Conservation (phyloP, 2,113 vertebrate genomes). For the Trematocara stigmaticum region DNA sequence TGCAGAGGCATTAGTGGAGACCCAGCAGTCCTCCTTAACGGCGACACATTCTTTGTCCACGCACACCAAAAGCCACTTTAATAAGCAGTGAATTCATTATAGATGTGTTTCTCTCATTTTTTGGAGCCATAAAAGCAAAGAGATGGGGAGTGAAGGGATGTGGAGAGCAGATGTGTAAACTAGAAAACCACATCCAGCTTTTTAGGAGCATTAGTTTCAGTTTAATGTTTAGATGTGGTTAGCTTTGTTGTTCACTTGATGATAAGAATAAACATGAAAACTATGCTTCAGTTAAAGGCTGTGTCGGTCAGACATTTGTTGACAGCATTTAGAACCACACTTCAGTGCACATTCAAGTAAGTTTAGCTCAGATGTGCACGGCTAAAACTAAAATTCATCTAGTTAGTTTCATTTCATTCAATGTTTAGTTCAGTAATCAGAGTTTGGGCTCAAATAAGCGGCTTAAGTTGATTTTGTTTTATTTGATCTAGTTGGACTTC, state of each 20-base stretch:
- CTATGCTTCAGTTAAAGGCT: neutral
- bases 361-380: neutral
- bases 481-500: neutral
- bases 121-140: slow-evolving; percentile 77
- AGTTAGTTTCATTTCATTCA: neutral
- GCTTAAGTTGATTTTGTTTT: neutral
- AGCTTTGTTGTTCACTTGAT: neutral
- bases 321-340: neutral
- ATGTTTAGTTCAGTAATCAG: neutral
- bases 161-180: neutral
- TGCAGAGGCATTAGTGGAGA: slow-evolving; percentile 58
- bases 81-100: slow-evolving; percentile 78
- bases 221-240: neutral
- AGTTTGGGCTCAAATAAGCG: neutral
- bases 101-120: slow-evolving; percentile 48
- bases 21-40: slow-evolving; percentile 62
- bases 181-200: neutral
- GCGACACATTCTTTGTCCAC: slow-evolving; percentile 75
- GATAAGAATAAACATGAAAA: neutral
- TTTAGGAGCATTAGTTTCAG: neutral
- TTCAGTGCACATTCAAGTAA: neutral
- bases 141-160: neutral
- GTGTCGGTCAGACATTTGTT: neutral
- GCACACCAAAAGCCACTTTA: slow-evolving; percentile 76
- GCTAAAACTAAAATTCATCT: neutral